A percentile compares a stretch with the other conserved stretches of the same genome.
Evolutionary conservation across 2,113 vertebrate species (phyloP).

Genomic region (Corydoras maculifer): DNA sequence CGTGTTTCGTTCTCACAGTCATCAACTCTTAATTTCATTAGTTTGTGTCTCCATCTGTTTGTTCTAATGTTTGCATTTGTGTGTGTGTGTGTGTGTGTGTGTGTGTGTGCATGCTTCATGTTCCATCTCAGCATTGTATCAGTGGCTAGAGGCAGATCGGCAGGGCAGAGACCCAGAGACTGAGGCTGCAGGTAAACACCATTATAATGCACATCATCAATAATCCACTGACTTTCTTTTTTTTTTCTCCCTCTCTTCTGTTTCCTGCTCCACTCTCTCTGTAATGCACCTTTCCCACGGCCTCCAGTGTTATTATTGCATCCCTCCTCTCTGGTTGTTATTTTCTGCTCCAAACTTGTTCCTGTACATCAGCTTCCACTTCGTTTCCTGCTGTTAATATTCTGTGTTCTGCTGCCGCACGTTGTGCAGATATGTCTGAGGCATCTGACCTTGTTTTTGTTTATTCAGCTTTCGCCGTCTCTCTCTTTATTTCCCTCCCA

Average conservation of each 20-base stretch:
- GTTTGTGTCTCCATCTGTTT: slow-evolving; percentile 39
- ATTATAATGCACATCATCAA: slow-evolving; percentile 1
- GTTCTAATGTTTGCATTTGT: slow-evolving; percentile 48
- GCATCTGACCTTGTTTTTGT: no score
- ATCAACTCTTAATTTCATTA: slow-evolving; percentile 39
- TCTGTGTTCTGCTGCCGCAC: no score
- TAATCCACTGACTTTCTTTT: neutral
- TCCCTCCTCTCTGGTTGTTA: no score
- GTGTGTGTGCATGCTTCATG: slow-evolving; percentile 58
- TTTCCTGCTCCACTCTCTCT: neutral
- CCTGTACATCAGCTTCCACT: no score
- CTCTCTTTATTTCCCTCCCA: no score
- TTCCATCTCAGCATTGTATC: slow-evolving; percentile 85
- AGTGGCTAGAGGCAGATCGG: slow-evolving; percentile 89
- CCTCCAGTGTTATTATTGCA: no score
- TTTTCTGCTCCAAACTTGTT: no score
- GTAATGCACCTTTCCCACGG: no score
- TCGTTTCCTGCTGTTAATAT: no score
- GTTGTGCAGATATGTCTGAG: no score
- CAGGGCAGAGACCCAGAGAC: slow-evolving; percentile 80
- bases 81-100: slow-evolving; percentile 67
- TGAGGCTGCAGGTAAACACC: slow-evolving; percentile 76
- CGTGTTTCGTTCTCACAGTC: slow-evolving; percentile 27
- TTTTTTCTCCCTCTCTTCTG: neutral
- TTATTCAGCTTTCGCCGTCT: no score